Evolutionary conservation across 2,113 vertebrate species (phyloP), one percentile per base, ranked within the genome.

Genomic region (Desmodus rotundus): DNA sequence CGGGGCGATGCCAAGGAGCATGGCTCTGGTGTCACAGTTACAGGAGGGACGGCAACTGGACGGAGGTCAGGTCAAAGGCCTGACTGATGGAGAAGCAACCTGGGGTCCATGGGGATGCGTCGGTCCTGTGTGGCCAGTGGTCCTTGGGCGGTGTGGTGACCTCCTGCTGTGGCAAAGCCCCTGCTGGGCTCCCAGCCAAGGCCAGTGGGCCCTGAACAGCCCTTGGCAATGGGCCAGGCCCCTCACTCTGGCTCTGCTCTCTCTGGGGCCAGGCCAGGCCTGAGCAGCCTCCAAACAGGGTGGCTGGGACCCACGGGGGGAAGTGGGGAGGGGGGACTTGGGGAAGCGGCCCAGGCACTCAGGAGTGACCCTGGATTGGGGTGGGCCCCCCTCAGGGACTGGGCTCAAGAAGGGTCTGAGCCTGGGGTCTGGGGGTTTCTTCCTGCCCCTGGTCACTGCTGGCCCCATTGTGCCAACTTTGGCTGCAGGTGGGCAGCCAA

Each of bases 391-490:
- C 28, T 47, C 16, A 1, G 14, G 28, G 3, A 19, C 20, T 47
- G 31, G 45, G n/a, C 33, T 43, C 36, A 7, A 12, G 61, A 50
- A 77, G 43, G 50, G 36, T 6, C 10, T 4, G 38, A 20, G n/a
- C 41, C 20, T 6, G 54, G 41, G 33, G n/a, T 5, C 1, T 0
- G 14, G 3, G 24, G 43, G 50, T 3, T 31, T 26, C 74, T 47
- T 54, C 33, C 13, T 11, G 31, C 1, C 41, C 9, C 74, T 0
- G 16, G 52, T 26, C 1, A 3, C 20, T 0, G 4, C 67, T 28
- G 0, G 24, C 43, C 24, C 1, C 26, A 47, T 36, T 7, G 38
- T 1, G 1, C 5, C 14, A 12, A 33, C 50, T 6, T 1, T 4
- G 50, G 50, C 58, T 17, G 4, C 9, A 7, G 3, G 5, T 28